These are phyloP conservation scores for Limnothrissa miodon DNA, from an alignment of 2,113 vertebrate species.

Conservation along the genomic window DNA sequence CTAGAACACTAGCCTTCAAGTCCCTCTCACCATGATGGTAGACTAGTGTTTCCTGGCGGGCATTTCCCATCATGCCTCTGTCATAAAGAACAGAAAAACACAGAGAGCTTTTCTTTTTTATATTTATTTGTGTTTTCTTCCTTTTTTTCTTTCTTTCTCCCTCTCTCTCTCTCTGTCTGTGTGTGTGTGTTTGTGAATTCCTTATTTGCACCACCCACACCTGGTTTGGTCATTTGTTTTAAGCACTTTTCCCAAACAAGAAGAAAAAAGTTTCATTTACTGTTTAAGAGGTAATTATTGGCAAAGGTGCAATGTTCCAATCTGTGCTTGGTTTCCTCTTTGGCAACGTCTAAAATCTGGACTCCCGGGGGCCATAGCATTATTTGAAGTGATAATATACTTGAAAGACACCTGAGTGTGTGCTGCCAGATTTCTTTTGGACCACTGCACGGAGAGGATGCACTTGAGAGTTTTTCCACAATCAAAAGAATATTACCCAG, in stretches of 20 bases:
- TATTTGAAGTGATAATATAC: constrained; percentile 5
- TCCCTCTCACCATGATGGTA: not conserved
- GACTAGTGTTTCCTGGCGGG: not conserved
- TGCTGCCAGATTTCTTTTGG: not conserved
- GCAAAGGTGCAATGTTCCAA: not conserved
- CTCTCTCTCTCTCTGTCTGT: not conserved
- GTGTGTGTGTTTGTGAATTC: not conserved
- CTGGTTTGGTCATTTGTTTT: not conserved
- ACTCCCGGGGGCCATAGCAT: not conserved
- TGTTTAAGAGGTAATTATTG: not conserved
- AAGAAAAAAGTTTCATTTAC: not conserved
- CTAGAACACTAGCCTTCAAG: not conserved
- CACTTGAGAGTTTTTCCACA: not conserved
- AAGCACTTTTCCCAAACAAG: not conserved
- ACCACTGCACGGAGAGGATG: not conserved
- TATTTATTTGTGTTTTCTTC: not conserved
- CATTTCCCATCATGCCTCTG: not conserved
- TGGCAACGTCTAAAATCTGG: not conserved
- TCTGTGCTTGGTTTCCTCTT: not conserved
- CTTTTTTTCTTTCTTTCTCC: not conserved
- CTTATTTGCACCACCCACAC: not conserved
- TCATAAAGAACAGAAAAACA: not conserved
- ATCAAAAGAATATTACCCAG: constrained; percentile 1
- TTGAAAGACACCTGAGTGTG: not conserved
- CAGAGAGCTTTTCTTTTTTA: not conserved